Evolutionary conservation across 2,888 invertebrate species (phyloP), one percentile per base, ranked within the genome.

Genomic region (Cosmorhoe ocellata): DNA sequence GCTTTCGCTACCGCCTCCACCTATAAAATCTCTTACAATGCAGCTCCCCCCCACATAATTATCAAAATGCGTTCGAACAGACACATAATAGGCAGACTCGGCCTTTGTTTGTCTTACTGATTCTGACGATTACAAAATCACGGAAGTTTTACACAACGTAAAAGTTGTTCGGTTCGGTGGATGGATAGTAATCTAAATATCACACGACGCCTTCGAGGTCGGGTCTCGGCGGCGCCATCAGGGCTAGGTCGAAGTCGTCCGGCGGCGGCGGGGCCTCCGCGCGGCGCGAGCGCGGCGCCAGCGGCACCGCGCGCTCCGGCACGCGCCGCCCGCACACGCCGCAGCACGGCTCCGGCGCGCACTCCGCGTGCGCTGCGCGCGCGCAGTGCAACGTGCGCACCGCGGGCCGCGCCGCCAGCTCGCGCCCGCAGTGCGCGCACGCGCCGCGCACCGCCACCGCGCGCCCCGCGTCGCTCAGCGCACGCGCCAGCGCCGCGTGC

Each of bases 121-220:
- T n/a, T n/a, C n/a, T n/a, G n/a, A n/a, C n/a, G n/a, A n/a, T n/a
- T n/a, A n/a, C n/a, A n/a, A n/a, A n/a, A n/a, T n/a, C n/a, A n/a
- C n/a, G n/a, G n/a, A n/a, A n/a, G n/a, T n/a, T n/a, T n/a, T n/a
- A n/a, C n/a, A n/a, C n/a, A n/a, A n/a, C n/a, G n/a, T n/a, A n/a
- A n/a, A n/a, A n/a, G n/a, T n/a, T n/a, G n/a, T n/a, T n/a, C n/a
- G n/a, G n/a, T n/a, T n/a, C n/a, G n/a, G n/a, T n/a, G n/a, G n/a
- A n/a, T n/a, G n/a, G n/a, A n/a, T n/a, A n/a, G n/a, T 18, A 4
- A 18, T 18, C 4, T 18, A 18, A 18, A 4, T 18, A n/a, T 69
- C 59, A 82, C 1, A 81, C 80, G 27, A 80, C 56, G 1, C 88
- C 86, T 56, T 90, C 90, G 37, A 90, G 78, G 51, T 90, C 88